Base-by-base conservation (phyloP, 2,888 invertebrate species). In the Amiota minor region DNA sequence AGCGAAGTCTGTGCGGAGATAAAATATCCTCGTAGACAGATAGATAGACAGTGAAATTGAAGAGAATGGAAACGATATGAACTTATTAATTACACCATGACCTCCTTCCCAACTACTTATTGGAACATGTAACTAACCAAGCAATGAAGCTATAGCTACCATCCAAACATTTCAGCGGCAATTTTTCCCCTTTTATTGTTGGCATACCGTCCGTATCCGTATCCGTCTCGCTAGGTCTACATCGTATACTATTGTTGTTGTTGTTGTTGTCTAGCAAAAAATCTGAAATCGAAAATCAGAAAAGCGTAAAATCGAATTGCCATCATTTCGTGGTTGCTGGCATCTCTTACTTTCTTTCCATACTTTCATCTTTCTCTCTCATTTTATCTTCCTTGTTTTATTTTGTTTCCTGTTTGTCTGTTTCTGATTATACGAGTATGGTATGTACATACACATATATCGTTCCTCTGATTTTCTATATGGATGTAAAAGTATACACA, bases 241-340 rank as follows among this genome's bases (percentile, higher is more conserved):
- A 8, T 35, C 6, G 35, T 35, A 2, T n/a, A 53, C 55, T 53
- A 4, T n/a, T 4, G 56, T 16, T 16, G 56, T n/a, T 11, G 18
- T 59, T 8, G 3, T 59, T 11, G 18, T 18, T 18, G 56, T 11
- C 59, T n/a, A 9, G 45, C 70, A 11, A 12, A 53, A 61, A 56
- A 56, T 49, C 56, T 70, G 70, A 80, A 80, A 78, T 82, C 82
- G 85, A 82, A 84, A 83, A 82, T 84, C 83, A 83, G 79, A 84
- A 84, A 84, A 84, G 83, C 83, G 83, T 83, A 82, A 83, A 83
- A 83, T 83, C 83, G 83, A 83, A 83, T 82, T 80, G 82, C 82
- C 81, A 80, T 78, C 79, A 82, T 84, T 82, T 76, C 81, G 82
- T 82, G 81, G 83, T 80, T 82, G 80, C 77, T 80, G 72, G 79